Evolutionary conservation across 1,140 invertebrate genomes (phyloP).

Genomic region (Penaeus indicus): DNA sequence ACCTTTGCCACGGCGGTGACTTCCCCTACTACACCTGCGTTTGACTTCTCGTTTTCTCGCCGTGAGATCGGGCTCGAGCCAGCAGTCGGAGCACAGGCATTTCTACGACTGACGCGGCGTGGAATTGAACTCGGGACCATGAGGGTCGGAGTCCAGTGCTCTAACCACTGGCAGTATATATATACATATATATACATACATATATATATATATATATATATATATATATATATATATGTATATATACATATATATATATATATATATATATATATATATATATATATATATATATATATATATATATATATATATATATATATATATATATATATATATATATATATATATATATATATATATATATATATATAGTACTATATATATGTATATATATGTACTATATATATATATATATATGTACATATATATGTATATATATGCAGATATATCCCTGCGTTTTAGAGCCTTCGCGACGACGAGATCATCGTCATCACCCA

Average conservation of each 20-base stretch:
- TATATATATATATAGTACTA: too few species aligned
- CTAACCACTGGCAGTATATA: not conserved
- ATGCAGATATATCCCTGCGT: not conserved
- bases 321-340: constrained; percentile 2
- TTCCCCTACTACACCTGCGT: too few species aligned
- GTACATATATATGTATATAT: constrained; percentile 4
- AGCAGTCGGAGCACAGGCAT: not conserved
- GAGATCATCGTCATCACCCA: not conserved
- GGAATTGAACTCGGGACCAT: not conserved
- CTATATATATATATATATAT: too few species aligned
- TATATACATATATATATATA: not conserved
- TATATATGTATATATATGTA: too few species aligned
- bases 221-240: not conserved
- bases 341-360: not conserved
- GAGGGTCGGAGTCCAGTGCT: too few species aligned
- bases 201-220: constrained; percentile 4
- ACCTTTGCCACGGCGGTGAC: too few species aligned
- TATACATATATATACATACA: constrained; percentile 10
- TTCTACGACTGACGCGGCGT: not conserved
- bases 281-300: not conserved
- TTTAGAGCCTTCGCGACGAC: not conserved
- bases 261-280: constrained; percentile 7
- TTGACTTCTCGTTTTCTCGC: too few species aligned
- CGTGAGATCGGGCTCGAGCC: too few species aligned
- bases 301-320: not conserved